Evolutionary conservation across 2,797 vertebrate species (phyloP).

Genomic region (Amblyraja radiata): DNA sequence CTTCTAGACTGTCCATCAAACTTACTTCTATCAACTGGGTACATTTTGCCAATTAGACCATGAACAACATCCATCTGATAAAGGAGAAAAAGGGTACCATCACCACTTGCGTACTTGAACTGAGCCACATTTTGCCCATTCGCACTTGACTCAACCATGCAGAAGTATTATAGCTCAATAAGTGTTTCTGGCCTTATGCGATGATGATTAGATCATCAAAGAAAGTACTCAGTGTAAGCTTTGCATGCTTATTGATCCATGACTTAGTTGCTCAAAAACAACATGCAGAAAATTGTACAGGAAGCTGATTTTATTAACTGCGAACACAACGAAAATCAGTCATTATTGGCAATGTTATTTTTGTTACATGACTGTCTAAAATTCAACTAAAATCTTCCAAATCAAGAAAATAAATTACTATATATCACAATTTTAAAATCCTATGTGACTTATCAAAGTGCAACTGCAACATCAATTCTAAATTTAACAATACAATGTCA

Average conservation of each 20-base stretch:
- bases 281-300: background rate
- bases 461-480: background rate
- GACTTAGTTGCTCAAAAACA: background rate
- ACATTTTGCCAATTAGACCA: background rate
- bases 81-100: background rate
- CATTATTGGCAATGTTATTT: background rate
- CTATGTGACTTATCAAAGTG: background rate
- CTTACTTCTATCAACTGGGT: background rate
- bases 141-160: background rate
- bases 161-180: background rate
- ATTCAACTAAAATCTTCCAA: constrained; percentile 1
- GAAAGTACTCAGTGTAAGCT: background rate
- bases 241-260: background rate
- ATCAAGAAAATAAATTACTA: background rate
- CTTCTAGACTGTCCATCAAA: background rate
- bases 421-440: background rate
- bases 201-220: background rate
- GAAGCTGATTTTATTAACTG: constrained; percentile 4
- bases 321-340: background rate
- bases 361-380: background rate
- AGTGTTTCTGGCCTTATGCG: background rate
- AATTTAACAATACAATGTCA: background rate
- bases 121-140: background rate
- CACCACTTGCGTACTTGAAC: background rate
- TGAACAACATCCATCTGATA: background rate